phyloP scores from a whole-genome alignment of 2,113 vertebrate species.

The Scalopus aquaticus region DNA sequence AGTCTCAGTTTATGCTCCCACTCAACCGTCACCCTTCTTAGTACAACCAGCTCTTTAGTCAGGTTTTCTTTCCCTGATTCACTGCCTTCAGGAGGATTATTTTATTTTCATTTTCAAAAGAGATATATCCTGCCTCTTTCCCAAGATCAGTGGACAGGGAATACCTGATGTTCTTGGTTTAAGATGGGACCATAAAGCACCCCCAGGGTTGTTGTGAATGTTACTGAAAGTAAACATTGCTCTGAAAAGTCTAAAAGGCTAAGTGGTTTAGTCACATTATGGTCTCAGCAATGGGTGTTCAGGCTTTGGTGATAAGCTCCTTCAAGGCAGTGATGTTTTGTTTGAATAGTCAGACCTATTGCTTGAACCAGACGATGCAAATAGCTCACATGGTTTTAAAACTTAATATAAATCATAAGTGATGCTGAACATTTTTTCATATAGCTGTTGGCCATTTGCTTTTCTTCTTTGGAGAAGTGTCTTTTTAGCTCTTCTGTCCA shows the following conservation, averaged over 20 bases:
- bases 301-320: not conserved
- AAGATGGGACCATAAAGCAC: not conserved
- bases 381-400: not conserved
- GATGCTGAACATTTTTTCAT: too few species aligned
- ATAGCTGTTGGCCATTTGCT: too few species aligned
- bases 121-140: not conserved
- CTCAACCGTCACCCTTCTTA: not conserved
- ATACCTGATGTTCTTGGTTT: not conserved
- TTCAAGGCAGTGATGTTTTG: not conserved
- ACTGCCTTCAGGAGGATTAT: not conserved
- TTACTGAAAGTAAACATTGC: not conserved
- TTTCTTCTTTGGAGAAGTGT: too few species aligned
- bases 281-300: too few species aligned
- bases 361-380: not conserved
- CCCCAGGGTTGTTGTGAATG: not conserved
- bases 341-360: not conserved
- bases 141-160: not conserved
- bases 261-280: not conserved
- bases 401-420: too few species aligned
- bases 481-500: too few species aligned
- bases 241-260: not conserved
- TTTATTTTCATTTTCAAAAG: not conserved
- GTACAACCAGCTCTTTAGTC: not conserved
- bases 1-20: not conserved
- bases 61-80: not conserved